Base-by-base conservation (phyloP, 2,797 vertebrate genomes). In the Enoplosus armatus region DNA sequence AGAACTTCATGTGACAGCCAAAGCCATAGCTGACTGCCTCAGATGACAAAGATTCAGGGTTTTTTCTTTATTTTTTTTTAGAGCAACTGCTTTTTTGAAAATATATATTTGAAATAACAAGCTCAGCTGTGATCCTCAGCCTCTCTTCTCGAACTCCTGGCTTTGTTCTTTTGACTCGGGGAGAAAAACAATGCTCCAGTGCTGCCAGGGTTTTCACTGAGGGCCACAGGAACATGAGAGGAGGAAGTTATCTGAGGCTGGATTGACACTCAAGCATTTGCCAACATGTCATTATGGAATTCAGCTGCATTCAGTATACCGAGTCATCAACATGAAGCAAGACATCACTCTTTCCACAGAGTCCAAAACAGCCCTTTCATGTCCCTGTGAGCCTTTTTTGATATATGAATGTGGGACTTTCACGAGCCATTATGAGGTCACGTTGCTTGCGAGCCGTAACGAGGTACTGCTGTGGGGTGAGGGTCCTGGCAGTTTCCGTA, bases 161-260 rank as follows among this genome's bases (percentile, higher is more conserved):
- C 88, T 86, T 89, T 89, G 72, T 86, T 90, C 68, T 84, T 79
- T 82, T 60, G 76, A 78, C 76, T 79, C 27, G 4, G 55, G 66
- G 60, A 80, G 45, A 63, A 70, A 87, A 83, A 73, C 65, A 70
- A 47, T 12, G 50, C 56, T 79, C 16, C 22, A 1, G 9, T 9
- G 41, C 31, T 62, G 74, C 6, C 54, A 50, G 70, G 26, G 47
- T 53, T 82, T 82, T 83, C 71, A 51, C 60, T n/a, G 27, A 67
- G 64, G 75, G 51, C 55, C 61, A 76, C 31, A 60, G 70, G 15
- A 77, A 83, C 65, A 75, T 50, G 43, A 68, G 64, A 79, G 22
- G 67, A 56, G 47, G 60, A 81, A 65, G 50, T 45, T 55, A 48
- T 59, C 78, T 39, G 31, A 84, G 79, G 58, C 70, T 61, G 39